These are phyloP conservation scores for Creontiades dilutus DNA, from an alignment of 2,888 invertebrate species.

Conservation along the genomic window DNA sequence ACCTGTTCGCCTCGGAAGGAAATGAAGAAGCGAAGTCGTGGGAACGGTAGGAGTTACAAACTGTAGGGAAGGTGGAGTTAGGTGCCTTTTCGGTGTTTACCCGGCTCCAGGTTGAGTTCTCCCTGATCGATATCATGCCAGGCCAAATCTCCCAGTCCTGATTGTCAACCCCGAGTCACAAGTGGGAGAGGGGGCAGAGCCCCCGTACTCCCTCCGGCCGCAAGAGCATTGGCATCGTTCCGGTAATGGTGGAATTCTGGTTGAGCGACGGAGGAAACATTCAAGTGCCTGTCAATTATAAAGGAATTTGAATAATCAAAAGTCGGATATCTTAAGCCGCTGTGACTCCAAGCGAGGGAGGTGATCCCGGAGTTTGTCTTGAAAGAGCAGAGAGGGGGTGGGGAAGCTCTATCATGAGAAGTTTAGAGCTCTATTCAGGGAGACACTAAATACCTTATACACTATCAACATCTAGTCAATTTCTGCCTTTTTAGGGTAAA, in stretches of 20 bases:
- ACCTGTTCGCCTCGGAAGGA: too few relatives aligned
- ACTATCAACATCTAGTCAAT: too few relatives aligned
- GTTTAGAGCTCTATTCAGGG: not conserved
- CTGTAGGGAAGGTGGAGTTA: conserved; percentile 21
- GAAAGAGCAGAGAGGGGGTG: not conserved
- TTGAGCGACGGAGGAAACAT: too few relatives aligned
- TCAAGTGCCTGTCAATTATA: conserved; percentile 53
- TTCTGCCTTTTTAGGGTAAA: too few relatives aligned
- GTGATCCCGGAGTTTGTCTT: not conserved
- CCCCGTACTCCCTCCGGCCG: not conserved
- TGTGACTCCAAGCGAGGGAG: not conserved
- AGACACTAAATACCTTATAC: not conserved
- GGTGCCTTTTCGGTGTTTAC: conserved; percentile 68
- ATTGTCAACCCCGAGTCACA: conserved; percentile 63
- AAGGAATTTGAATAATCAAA: conserved; percentile 58
- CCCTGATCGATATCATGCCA: conserved; percentile 69
- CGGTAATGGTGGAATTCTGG: conserved; percentile 21
- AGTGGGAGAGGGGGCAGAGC: not conserved
- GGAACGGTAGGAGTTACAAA: not conserved
- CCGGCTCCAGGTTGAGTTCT: conserved; percentile 61
- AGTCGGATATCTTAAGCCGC: not conserved
- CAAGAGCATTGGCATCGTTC: not conserved
- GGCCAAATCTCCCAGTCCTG: conserved; percentile 62
- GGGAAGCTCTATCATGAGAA: too few relatives aligned
- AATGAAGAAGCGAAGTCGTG: not conserved